phyloP scores from a whole-genome alignment of 2,888 invertebrate genomes.

The Ormyrus labotus region DNA sequence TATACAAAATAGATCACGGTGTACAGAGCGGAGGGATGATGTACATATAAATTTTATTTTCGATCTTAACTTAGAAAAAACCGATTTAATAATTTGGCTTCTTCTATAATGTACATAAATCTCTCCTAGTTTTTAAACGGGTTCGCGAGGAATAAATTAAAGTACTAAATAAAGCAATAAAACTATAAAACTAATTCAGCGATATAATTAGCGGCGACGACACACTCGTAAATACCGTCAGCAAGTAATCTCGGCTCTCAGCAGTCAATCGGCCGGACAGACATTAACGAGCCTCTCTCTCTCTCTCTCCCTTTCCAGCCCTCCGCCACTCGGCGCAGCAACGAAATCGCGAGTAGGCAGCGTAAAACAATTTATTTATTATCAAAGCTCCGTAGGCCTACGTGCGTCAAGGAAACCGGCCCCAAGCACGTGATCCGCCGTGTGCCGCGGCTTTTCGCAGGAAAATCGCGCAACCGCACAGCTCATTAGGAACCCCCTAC shows the following conservation, averaged over 20 bases:
- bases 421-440: not conserved
- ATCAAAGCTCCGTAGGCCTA: constrained; percentile 57
- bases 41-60: no score
- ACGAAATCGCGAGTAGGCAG: constrained; percentile 60
- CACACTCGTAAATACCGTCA: no score
- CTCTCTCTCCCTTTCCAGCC: not conserved
- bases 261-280: constrained; percentile 55
- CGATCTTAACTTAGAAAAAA: no score
- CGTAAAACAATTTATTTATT: constrained; percentile 68
- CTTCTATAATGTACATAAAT: no score
- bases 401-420: not conserved
- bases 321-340: constrained; percentile 63
- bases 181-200: no score
- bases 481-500: constrained; percentile 58
- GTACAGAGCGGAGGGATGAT: no score
- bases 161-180: no score
- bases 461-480: constrained; percentile 40
- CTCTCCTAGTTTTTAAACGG: no score
- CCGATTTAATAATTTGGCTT: no score
- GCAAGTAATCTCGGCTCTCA: not conserved
- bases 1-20: no score
- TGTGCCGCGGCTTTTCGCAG: constrained; percentile 54
- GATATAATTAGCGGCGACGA: no score
- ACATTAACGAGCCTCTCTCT: constrained; percentile 61
- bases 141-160: no score